Evolutionary conservation across 2,797 vertebrate species (phyloP), one percentile per base, ranked within the genome.

Genomic region (Silurus lanzhouensis): DNA sequence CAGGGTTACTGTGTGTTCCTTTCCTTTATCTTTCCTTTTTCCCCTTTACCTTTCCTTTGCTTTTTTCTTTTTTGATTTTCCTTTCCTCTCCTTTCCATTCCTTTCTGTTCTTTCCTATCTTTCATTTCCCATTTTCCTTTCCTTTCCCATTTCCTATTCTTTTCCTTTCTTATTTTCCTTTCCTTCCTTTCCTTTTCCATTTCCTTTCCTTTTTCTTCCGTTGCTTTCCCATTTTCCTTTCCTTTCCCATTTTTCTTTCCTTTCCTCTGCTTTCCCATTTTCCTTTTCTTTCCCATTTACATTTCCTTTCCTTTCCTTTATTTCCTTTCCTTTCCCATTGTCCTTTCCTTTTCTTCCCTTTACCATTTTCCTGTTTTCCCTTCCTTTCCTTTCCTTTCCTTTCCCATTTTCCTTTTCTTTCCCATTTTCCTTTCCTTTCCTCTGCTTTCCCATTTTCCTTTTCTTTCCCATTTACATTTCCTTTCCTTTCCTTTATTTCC

Each of bases 71-170:
- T 6, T 55, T 58, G 2, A 4, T 13, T 17, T 13, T 20, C 0
- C 7, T 10, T 58, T 25, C 1, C 2, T 4, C 0, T 17, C 0
- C 25, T 3, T 76, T 31, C 0, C 2, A 31, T 44, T 2, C 13
- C 15, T 3, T 46, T 5, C 3, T 7, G 5, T 6, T 0, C 1
- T 0, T 61, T 9, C 0, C 9, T 1, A 20, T 19, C 9, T 0
- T 3, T 57, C 52, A 0, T 38, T 7, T 17, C 5, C 3, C 13
- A 0, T 10, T 22, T 38, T 12, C 14, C 7, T 52, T 67, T 12
- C 14, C 1, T 2, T 71, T 15, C 25, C 61, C 60, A 83, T 68
- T 64, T 52, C 0, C 8, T 5, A 0, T 22, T 20, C 6, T 5
- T 1, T 22, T 13, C 12, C 5, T 1, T 10, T 6, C 25, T 19